phyloP scores from a whole-genome alignment of 92 coral and sea anemone genomes.

The Parazoanthus darwini region DNA sequence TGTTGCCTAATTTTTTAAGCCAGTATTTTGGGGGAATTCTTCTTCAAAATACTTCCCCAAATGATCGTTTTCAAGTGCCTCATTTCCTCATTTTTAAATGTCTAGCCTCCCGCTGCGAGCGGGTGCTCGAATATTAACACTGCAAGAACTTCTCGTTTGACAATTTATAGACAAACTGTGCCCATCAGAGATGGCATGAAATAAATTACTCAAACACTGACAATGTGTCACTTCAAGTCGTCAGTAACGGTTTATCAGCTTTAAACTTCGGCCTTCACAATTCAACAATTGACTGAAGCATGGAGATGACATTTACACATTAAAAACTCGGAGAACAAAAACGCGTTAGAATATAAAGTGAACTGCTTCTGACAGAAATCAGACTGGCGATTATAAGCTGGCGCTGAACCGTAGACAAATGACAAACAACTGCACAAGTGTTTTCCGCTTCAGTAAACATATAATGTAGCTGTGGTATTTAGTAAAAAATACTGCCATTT shows the following conservation, averaged over 20 bases:
- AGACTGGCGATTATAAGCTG: background rate
- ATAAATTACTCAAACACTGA: background rate
- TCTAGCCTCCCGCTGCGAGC: slow-evolving; percentile 28
- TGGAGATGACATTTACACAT: background rate
- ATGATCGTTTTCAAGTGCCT: slow-evolving; percentile 23
- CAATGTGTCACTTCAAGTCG: background rate
- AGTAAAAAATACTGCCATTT: slow-evolving; percentile 13
- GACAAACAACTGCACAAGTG: background rate
- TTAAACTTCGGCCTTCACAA: background rate
- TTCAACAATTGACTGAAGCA: background rate
- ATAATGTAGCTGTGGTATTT: background rate
- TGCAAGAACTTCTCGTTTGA: background rate
- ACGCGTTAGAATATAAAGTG: background rate
- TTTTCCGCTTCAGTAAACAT: background rate
- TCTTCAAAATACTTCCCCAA: slow-evolving; percentile 18
- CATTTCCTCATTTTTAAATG: slow-evolving; percentile 43
- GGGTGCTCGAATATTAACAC: slow-evolving; percentile 7
- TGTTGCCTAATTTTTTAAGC: slow-evolving; percentile 19
- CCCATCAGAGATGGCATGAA: too few species aligned
- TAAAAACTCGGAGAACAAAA: background rate
- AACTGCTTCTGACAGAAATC: slow-evolving; percentile 2
- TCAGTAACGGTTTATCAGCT: background rate
- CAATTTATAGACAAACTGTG: background rate
- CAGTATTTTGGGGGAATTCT: slow-evolving; percentile 19
- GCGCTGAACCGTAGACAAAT: background rate